These are phyloP conservation scores for Metallyticus violacea DNA, from an alignment of 2,888 invertebrate species.

Conservation along the genomic window DNA sequence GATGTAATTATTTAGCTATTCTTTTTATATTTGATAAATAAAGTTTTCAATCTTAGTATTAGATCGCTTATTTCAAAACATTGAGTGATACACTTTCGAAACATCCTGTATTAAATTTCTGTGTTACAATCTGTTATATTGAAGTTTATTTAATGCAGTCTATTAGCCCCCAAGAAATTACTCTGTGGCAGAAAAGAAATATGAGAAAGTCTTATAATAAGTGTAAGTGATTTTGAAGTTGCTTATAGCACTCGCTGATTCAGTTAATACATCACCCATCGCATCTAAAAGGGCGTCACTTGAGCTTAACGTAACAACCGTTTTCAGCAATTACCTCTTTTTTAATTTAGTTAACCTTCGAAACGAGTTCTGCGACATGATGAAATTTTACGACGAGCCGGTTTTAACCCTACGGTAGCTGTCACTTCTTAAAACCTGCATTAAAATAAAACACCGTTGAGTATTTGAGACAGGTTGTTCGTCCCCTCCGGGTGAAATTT, in stretches of 20 bases:
- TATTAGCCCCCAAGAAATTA: background rate
- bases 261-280: background rate
- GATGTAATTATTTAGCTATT: too few relatives aligned
- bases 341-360: background rate
- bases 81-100: too few relatives aligned
- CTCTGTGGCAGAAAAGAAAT: background rate
- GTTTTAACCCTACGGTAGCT: background rate
- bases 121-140: too few relatives aligned
- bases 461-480: background rate
- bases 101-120: too few relatives aligned
- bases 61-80: too few relatives aligned
- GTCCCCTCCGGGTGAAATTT: background rate
- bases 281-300: background rate
- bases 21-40: too few relatives aligned
- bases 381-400: background rate
- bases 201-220: background rate
- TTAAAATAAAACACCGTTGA: background rate
- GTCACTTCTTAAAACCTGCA: background rate
- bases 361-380: background rate
- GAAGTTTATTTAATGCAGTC: background rate
- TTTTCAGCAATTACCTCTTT: background rate
- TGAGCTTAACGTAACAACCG: background rate
- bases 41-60: too few relatives aligned
- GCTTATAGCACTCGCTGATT: background rate
- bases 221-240: background rate